These are phyloP conservation scores for Leptinotarsa texana DNA, from an alignment of 1,140 invertebrate genomes.

Conservation along the genomic window DNA sequence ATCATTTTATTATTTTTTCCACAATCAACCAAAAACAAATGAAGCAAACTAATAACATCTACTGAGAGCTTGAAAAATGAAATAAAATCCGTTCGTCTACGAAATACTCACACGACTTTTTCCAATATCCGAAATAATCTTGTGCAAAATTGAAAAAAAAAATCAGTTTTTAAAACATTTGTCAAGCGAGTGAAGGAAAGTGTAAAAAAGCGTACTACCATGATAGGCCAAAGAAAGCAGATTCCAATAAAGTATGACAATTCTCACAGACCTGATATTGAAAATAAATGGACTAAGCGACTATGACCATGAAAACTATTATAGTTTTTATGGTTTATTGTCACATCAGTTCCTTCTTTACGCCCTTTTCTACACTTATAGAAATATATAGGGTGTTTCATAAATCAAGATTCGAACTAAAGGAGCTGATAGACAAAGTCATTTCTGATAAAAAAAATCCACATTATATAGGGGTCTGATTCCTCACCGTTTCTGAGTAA, in stretches of 20 bases:
- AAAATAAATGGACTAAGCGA: too few relatives aligned
- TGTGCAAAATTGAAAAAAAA: constrained; percentile 36
- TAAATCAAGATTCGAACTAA: too few relatives aligned
- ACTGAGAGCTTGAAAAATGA: constrained; percentile 40
- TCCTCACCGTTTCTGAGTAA: too few relatives aligned
- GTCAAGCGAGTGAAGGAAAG: constrained; percentile 23
- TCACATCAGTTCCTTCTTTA: too few relatives aligned
- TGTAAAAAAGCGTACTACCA: not conserved
- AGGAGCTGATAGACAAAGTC: too few relatives aligned
- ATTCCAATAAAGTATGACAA: not conserved
- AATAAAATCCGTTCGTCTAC: constrained; percentile 12
- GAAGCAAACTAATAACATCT: not conserved
- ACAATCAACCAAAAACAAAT: not conserved
- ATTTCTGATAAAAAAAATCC: too few relatives aligned
- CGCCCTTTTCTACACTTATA: too few relatives aligned
- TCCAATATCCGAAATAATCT: constrained; percentile 49
- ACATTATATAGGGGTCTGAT: too few relatives aligned
- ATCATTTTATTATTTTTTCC: not conserved
- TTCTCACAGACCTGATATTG: not conserved
- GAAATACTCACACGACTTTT: constrained; percentile 49
- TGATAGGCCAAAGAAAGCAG: not conserved
- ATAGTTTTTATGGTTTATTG: too few relatives aligned
- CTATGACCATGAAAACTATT: too few relatives aligned
- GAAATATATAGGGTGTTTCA: too few relatives aligned
- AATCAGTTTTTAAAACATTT: constrained; percentile 29